A percentile compares a stretch with the other conserved stretches of the same genome.
Conservation (phyloP, 2,888 invertebrate genomes). For the Melangyna quadrimaculata region DNA sequence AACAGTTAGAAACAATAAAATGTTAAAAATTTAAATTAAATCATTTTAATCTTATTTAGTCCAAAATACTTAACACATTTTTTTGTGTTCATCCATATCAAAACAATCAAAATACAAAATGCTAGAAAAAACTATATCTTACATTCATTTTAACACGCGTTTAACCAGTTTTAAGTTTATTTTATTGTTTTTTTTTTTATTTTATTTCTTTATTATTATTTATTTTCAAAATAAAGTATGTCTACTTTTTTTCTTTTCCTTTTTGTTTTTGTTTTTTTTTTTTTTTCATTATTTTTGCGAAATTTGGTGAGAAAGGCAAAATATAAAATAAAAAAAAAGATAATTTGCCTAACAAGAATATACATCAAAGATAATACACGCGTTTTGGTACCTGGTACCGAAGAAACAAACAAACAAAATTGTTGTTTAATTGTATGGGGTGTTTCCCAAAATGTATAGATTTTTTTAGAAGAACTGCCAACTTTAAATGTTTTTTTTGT, state of each 20-base stretch:
- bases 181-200: no score
- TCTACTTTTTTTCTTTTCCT: background rate
- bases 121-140: background rate
- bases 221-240: constrained; percentile 5
- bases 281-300: constrained; percentile 5
- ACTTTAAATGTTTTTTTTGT: background rate
- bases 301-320: constrained; percentile 18
- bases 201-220: background rate
- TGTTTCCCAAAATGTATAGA: constrained; percentile 3
- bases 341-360: background rate
- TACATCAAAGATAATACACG: constrained; percentile 7
- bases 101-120: constrained; percentile 5
- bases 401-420: background rate
- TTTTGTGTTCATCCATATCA: background rate
- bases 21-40: background rate
- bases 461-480: background rate
- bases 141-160: constrained; percentile 49
- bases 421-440: constrained; percentile 1
- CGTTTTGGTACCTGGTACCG: constrained; percentile 17
- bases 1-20: background rate
- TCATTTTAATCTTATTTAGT: background rate
- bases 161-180: constrained; percentile 8
- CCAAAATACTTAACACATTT: background rate
- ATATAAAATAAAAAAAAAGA: background rate
- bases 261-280: background rate